Conservation (phyloP, 2,113 vertebrate species). For the Chiloscyllium plagiosum region DNA sequence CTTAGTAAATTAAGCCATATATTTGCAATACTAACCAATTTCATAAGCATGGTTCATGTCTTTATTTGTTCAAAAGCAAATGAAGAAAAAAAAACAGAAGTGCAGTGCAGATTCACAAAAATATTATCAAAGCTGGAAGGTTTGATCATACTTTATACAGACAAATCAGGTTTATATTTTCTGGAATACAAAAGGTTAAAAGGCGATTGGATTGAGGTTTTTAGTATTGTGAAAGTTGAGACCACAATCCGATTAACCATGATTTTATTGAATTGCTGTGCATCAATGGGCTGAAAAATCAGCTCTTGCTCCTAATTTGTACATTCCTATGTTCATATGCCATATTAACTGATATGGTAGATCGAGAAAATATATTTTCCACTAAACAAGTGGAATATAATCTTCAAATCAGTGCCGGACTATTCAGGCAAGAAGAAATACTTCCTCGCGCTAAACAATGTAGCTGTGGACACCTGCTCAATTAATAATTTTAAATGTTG, state of each 20-base stretch:
- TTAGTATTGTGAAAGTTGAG: background rate
- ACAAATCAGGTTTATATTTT: background rate
- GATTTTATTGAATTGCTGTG: too few species aligned
- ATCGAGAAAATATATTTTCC: background rate
- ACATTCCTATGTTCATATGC: too few species aligned
- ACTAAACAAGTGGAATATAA: background rate
- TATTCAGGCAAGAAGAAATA: background rate
- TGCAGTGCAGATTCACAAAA: background rate
- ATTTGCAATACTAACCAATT: too few species aligned
- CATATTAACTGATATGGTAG: background rate
- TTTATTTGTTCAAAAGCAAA: too few species aligned
- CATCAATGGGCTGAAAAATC: too few species aligned
- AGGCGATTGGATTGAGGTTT: background rate
- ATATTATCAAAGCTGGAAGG: background rate
- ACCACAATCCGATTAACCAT: too few species aligned
- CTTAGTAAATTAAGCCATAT: too few species aligned
- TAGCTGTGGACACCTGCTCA: background rate
- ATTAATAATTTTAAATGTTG: background rate
- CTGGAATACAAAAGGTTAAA: background rate
- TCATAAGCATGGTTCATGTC: too few species aligned
- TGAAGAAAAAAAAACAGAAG: background rate
- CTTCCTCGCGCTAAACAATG: background rate
- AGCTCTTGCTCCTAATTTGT: too few species aligned
- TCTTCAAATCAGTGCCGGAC: background rate
- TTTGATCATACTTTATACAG: background rate